Evolutionary conservation across 1,140 invertebrate genomes (phyloP), one percentile per base, ranked within the genome.

Genomic region (Chironomus tepperi): DNA sequence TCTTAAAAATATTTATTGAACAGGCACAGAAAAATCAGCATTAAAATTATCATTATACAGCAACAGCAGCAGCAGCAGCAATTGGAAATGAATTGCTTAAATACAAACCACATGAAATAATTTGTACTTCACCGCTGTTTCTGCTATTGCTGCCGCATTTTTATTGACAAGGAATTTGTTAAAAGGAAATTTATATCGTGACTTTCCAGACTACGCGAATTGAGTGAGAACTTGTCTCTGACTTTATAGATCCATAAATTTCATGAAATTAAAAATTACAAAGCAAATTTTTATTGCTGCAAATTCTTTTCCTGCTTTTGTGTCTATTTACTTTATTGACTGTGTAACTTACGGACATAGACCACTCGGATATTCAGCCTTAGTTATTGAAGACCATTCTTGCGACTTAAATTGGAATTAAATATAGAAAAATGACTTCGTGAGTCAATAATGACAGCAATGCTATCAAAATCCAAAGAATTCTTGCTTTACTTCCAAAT

Each of bases 121-220:
- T 57, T 57, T 57, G 47, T 57, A 5, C 12, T 57, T 57, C 15
- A 5, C 47, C 47, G 15, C 47, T 57, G 47, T 57, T 47, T 47
- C 43, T 57, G 47, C 24, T 34, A 34, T 57, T 57, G 5, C 47
- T 57, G 47, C 12, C 47, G 24, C 24, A 57, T 15, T 57, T 47
- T 57, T 57, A 57, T 57, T n/a, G 47, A 57, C 47, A 57, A 57
- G 47, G 12, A 57, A 57, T 57, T 57, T 57, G 47, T 57, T 57
- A n/a, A n/a, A 57, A n/a, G 47, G 10, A 15, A 57, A 57, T 57
- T 57, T 57, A 57, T n/a, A 34, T 34, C 24, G 24, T 34, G 24
- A 34, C 24, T 34, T 34, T 34, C 24, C 24, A 34, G 24, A 34
- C 24, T 34, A 34, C 47, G 24, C 24, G 1, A 5, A 34, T 1